These are phyloP conservation scores for Odontocolon sp. DNA, from an alignment of 2,888 invertebrate species.

Conservation along the genomic window DNA sequence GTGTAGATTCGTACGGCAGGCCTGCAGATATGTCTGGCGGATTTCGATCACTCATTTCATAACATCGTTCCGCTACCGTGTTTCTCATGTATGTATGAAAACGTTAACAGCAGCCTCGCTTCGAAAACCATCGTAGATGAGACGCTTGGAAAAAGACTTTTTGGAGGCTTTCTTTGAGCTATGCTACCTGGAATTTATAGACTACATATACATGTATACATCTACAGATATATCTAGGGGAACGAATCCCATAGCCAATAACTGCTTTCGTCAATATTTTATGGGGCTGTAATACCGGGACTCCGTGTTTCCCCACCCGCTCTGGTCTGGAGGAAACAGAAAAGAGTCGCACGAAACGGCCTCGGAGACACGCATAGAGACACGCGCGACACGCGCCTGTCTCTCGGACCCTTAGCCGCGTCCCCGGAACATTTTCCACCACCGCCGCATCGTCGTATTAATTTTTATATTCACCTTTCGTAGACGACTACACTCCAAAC, in stretches of 20 bases:
- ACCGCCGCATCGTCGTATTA: conserved; percentile 53
- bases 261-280: conserved; percentile 63
- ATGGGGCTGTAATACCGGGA: conserved; percentile 35
- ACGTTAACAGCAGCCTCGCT: too few relatives aligned
- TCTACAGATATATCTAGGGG: conserved; percentile 42
- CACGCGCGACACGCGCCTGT: conserved; percentile 66
- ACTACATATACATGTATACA: background rate
- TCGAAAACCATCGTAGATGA: too few relatives aligned
- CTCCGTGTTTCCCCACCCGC: conserved; percentile 34
- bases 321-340: conserved; percentile 6
- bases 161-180: conserved; percentile 5
- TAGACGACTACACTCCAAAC: conserved; percentile 55
- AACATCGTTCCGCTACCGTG: background rate
- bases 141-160: background rate
- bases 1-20: conserved; percentile 3
- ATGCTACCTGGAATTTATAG: conserved; percentile 56
- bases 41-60: conserved; percentile 53
- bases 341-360: conserved; percentile 40
- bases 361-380: conserved; percentile 63
- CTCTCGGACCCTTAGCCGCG: background rate
- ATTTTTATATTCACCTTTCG: conserved; percentile 63
- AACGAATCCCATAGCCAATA: conserved; percentile 54
- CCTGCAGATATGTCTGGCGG: conserved; percentile 28
- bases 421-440: conserved; percentile 21
- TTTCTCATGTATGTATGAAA: too few relatives aligned